phyloP scores from a whole-genome alignment of 2,113 vertebrate genomes.

The rabbit (Oryctolagus cuniculus) region mOryCun1.1 NC_091436.1:156445501-156446000 shows the following conservation, averaged over 20 bases:
- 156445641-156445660: not conserved
- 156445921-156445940: not conserved
- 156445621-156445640: no score
- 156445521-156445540: not conserved
- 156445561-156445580: not conserved
- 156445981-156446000: not conserved
- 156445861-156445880: not conserved
- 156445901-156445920: not conserved
- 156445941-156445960: not conserved
- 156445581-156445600: not conserved
- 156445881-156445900: not conserved
- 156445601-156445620: not conserved
- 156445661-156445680: no score
- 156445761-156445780: not conserved
- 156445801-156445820: not conserved
- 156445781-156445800: not conserved
- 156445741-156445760: not conserved
- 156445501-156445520: not conserved
- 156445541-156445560: not conserved
- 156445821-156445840: not conserved
- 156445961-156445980: not conserved
- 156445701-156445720: not conserved
- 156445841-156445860: slow-evolving; percentile 53
- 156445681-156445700: no score
- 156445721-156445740: not conserved